Percentiles rank a stretch among this genome's conserved stretches.
Conservation (phyloP, 2,797 vertebrate genomes). For the Darevskia mixta region DNA sequence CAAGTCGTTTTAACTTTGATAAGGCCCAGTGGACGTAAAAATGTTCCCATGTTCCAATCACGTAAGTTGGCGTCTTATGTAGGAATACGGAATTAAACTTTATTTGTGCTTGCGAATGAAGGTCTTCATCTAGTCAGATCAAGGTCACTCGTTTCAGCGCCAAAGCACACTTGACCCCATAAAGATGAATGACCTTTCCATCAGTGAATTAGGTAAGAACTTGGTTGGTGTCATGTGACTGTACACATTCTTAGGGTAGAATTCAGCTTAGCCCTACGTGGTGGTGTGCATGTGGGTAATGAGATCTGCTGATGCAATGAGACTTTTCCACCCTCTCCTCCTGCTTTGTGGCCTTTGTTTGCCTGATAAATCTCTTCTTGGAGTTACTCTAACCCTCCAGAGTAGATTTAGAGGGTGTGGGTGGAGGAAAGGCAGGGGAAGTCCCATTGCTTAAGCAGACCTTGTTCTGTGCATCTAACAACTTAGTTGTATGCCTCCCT, state of each 20-base stretch:
- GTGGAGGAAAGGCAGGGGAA: no score
- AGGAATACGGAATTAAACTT: not conserved
- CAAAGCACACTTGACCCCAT: not conserved
- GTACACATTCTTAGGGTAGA: not conserved
- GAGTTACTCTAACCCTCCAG: no score
- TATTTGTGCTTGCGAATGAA: not conserved
- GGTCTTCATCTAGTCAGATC: not conserved
- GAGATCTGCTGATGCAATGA: no score
- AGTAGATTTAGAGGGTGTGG: no score
- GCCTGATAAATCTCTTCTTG: no score
- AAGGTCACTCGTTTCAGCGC: not conserved
- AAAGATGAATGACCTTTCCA: not conserved
- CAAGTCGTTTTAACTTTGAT: not conserved
- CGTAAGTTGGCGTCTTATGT: not conserved
- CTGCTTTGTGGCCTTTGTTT: no score
- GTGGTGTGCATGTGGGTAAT: no score
- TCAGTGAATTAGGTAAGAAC: not conserved
- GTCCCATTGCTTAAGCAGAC: no score
- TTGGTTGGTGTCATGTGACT: not conserved
- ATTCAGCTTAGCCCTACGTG: no score
- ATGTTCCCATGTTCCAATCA: not conserved
- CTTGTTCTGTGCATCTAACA: no score
- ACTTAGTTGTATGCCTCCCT: no score
- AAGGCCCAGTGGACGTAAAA: not conserved
- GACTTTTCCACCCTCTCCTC: no score